Base-by-base conservation (phyloP, 1,140 invertebrate species). In the Hylyphantes graminicola region DNA sequence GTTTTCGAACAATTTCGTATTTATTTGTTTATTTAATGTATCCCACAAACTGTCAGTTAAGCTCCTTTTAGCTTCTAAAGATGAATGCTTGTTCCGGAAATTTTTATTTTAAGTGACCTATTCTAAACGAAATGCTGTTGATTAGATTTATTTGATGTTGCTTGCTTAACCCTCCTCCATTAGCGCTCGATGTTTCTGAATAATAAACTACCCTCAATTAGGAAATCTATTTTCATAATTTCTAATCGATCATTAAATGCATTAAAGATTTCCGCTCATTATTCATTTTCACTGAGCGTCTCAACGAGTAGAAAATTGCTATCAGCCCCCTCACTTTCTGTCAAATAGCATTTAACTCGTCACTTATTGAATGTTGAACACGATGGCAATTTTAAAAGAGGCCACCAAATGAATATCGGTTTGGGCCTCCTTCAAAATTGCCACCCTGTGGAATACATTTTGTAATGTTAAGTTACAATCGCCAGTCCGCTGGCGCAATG, bases 121-220 rank as follows among this genome's bases (percentile, higher is more conserved):
- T 61, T 48, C 19, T 13, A 59, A 57, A 54, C 17, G 11, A 12
- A 50, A 75, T 35, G 17, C 19, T 59, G 73, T 21, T 75, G 19
- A 75, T 75, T 75, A 50, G 55, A 75, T 75, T 75, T 75, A 75
- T 75, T 75, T 35, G 73, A 19, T 75, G 73, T 57, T 72, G 15
- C 51, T 54, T 19, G 54, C 8, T 17, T 17, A 19, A 48, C 11
- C 17, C 12, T 59, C 11, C 17, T 75, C 55, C 73, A 59, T 61
- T 75, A 75, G 35, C 15, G 55, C 73, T 21, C 61, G 10, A 17
- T 48, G 19, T 67, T 67, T 11, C 11, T 75, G 73, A 59, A 48
- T 75, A 57, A 75, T 75, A 57, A 75, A 57, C 21, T 75, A 35
- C 17, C 17, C 21, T 59, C 11, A 19, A 75, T 75, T 21, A 75